Evolutionary conservation across 2,888 invertebrate genomes (phyloP), one percentile per base, ranked within the genome.

Genomic region (Nezara viridula): DNA sequence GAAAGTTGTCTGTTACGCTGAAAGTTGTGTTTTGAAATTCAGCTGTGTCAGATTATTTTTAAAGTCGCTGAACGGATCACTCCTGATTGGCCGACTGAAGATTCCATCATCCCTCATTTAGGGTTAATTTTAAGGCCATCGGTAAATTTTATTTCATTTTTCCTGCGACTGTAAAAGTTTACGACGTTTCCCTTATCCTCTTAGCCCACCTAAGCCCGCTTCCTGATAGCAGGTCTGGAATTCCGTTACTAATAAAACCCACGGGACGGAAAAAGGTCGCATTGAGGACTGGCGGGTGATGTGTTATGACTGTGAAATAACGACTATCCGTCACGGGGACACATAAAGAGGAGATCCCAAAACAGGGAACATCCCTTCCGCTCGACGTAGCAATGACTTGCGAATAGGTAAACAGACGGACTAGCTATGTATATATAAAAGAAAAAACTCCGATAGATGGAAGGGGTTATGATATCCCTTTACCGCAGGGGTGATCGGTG

Each of bases 231-330:
- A 81, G 81, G 44, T 81, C 44, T 73, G n/a, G 44, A 60, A 55
- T 86, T 86, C 88, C 88, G 88, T 88, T 88, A 88, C 66, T 66
- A 88, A 88, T 88, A 88, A 88, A 88, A 88, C 60, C 44, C 66
- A 88, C n/a, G 49, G 49, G 88, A n/a, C 27, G 37, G 49, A 73
- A 66, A 40, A 44, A 88, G 47, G 32, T 47, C 44, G 24, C 81
- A 81, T 81, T 81, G 81, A 44, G 66, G n/a, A 16, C 86, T 10
- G n/a, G 37, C 86, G 21, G 24, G 44, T 88, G 88, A 47, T 27
- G 66, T 47, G 49, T 88, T 88, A 73, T 86, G 86, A 50, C 86
- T 86, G 55, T 86, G 86, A 86, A 55, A 86, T 86, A 86, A 52
- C 40, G 86, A 40, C 86, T 86, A 86, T 81, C 44, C 52, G 86